phyloP scores from a whole-genome alignment of 2,113 vertebrate species.

The Lagopus muta region DNA sequence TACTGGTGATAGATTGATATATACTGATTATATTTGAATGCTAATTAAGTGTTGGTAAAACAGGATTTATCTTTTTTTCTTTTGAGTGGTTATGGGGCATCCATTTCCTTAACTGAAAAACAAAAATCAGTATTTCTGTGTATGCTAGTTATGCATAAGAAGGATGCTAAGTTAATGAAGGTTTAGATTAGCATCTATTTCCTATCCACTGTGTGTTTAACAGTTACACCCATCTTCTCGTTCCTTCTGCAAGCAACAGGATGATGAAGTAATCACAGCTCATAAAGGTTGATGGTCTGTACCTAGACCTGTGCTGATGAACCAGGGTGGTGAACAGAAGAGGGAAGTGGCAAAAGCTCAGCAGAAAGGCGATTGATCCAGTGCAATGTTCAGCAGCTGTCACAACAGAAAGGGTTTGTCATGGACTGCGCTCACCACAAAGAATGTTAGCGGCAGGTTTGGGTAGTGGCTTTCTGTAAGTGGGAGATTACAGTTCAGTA shows the following conservation, averaged over 20 bases:
- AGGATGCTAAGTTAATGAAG: not conserved
- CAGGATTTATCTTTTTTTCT: not conserved
- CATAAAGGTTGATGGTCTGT: not conserved
- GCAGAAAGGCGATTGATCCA: fast-evolving
- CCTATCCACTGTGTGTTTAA: fast-evolving
- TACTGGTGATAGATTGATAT: not conserved
- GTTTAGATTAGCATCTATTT: not conserved
- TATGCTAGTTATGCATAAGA: not conserved
- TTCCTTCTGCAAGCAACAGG: not conserved
- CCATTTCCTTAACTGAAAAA: not conserved
- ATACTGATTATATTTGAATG: not conserved
- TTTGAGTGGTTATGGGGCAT: not conserved
- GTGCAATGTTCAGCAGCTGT: not conserved
- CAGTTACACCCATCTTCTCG: not conserved
- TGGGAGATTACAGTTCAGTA: not conserved
- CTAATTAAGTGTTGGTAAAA: not conserved
- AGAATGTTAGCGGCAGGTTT: fast-evolving
- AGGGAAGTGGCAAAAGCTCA: not conserved
- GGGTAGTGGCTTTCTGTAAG: not conserved
- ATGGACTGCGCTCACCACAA: fast-evolving
- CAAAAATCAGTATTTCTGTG: not conserved
- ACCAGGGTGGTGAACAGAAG: fast-evolving
- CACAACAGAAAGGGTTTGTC: fast-evolving
- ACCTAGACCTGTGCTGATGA: fast-evolving
- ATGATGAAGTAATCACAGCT: fast-evolving